phyloP scores from a whole-genome alignment of 92 coral and sea anemone genomes.

The Paramuricea clavata region DNA sequence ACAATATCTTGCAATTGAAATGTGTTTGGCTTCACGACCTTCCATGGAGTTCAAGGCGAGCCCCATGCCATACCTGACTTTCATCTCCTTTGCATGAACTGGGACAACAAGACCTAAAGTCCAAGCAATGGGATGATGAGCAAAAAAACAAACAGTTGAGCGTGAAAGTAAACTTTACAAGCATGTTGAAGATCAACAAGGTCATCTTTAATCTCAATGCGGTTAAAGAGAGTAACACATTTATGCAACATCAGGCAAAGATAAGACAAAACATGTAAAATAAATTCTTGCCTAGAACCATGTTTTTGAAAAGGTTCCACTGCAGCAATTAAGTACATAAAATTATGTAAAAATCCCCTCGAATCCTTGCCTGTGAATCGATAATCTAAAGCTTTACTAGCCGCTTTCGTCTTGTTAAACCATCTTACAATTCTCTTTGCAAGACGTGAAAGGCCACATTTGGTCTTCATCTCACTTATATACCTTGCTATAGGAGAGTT shows the following conservation, averaged over 20 bases:
- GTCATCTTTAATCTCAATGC: constrained; percentile 26
- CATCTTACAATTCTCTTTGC: no score
- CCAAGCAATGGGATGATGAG: not conserved
- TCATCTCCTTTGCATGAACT: no score
- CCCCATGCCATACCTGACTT: constrained; percentile 17
- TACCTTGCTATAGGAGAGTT: constrained; percentile 25
- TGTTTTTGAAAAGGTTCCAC: not conserved
- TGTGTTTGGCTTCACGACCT: constrained; percentile 12
- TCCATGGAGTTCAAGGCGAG: constrained; percentile 35
- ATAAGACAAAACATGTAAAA: no score
- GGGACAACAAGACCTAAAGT: constrained; percentile 20
- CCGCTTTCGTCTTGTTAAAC: constrained; percentile 1
- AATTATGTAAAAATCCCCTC: no score
- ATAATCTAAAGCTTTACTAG: no score
- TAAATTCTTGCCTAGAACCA: not conserved
- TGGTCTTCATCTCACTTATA: constrained; percentile 17
- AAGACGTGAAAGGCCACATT: constrained; percentile 28
- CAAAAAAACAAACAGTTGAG: not conserved
- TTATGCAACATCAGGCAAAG: not conserved
- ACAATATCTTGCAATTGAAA: not conserved
- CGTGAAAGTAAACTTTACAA: constrained; percentile 19
- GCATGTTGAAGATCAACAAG: constrained; percentile 26
- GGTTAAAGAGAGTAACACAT: constrained; percentile 47
- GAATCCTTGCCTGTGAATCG: no score
- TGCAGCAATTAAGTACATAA: not conserved